Evolutionary conservation across 1,140 invertebrate species (phyloP).

Genomic region (Drosophila trapezifrons): DNA sequence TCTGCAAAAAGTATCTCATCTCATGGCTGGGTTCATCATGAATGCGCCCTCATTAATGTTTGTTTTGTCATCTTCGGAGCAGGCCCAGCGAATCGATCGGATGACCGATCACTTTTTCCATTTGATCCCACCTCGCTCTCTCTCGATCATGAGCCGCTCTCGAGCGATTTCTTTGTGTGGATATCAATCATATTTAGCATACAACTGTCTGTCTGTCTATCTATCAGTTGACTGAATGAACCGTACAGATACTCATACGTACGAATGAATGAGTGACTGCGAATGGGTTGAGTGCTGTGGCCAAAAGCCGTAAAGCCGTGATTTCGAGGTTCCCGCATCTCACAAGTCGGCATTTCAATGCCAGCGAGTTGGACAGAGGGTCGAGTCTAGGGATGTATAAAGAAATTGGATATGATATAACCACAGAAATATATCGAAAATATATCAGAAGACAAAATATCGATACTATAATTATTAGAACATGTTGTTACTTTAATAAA

Average conservation of each 20-base stretch:
- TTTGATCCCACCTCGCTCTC: background rate
- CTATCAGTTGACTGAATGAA: conserved; percentile 42
- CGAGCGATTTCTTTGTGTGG: conserved; percentile 34
- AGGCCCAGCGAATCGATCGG: conserved; percentile 16
- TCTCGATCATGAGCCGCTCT: conserved; percentile 11
- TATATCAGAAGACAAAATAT: no score
- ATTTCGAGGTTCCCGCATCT: conserved; percentile 7
- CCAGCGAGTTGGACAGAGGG: conserved; percentile 17
- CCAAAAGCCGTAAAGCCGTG: conserved; percentile 19
- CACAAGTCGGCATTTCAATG: conserved; percentile 34
- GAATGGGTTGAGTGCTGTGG: conserved; percentile 25
- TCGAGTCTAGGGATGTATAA: background rate
- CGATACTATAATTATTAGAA: no score
- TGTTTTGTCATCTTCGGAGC: conserved; percentile 35
- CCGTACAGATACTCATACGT: conserved; percentile 9
- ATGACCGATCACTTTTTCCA: conserved; percentile 36
- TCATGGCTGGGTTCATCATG: no score
- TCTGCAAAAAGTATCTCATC: conserved; percentile 14
- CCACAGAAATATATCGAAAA: background rate
- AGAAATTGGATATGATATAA: background rate
- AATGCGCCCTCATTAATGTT: conserved; percentile 24
- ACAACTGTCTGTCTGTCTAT: conserved; percentile 57
- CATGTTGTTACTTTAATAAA: background rate
- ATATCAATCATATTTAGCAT: conserved; percentile 78
- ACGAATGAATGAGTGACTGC: conserved; percentile 30